A percentile compares a stretch with the other conserved stretches of the same genome.
These are phyloP conservation scores for Troides oblongomaculatus DNA, from an alignment of 2,888 invertebrate genomes.

Conservation along the genomic window DNA sequence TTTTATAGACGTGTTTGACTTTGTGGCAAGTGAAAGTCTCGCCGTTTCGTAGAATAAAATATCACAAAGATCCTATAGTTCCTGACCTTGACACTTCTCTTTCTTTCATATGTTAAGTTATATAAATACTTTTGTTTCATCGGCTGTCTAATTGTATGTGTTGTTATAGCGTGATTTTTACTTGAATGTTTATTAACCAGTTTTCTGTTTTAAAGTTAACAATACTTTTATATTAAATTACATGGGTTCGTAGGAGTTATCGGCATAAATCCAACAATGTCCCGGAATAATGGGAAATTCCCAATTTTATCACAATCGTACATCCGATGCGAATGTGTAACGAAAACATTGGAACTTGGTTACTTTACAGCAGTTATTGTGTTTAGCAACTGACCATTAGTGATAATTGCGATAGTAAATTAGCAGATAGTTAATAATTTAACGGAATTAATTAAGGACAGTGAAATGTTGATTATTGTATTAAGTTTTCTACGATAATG, in stretches of 20 bases:
- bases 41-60: too few species aligned
- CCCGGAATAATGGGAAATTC: neutral
- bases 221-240: too few species aligned
- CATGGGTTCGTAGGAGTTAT: neutral
- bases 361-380: neutral
- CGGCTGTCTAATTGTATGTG: too few species aligned
- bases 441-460: slow-evolving; percentile 3
- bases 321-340: slow-evolving; percentile 14
- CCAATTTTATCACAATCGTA: neutral
- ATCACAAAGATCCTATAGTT: too few species aligned
- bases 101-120: too few species aligned
- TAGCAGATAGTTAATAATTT: neutral
- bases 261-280: neutral
- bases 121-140: too few species aligned
- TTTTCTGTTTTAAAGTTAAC: too few species aligned
- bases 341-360: neutral
- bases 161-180: too few species aligned
- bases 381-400: neutral
- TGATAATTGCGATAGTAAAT: neutral
- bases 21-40: too few species aligned
- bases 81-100: too few species aligned
- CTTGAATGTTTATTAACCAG: too few species aligned
- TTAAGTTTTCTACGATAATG: slow-evolving; percentile 12
- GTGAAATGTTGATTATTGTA: neutral
- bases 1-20: too few species aligned